A percentile compares a stretch with the other conserved stretches of the same genome.
Evolutionary conservation across 2,113 vertebrate genomes (phyloP).

Genomic region (Macrotis lagotis): DNA sequence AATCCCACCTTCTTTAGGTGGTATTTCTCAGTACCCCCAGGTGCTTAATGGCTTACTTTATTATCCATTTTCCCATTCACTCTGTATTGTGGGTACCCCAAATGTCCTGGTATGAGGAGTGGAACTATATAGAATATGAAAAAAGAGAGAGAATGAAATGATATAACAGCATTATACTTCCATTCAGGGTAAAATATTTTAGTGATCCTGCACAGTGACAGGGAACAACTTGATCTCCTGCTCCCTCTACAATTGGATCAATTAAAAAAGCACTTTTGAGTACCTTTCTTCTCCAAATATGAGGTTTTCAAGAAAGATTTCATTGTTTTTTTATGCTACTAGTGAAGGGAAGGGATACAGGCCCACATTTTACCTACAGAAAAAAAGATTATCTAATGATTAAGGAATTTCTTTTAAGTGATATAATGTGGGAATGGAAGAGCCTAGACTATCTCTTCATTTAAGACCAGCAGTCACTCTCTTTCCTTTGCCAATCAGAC

Average conservation of each 20-base stretch:
- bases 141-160: background rate
- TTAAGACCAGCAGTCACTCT: background rate
- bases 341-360: background rate
- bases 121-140: background rate
- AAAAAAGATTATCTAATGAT: background rate
- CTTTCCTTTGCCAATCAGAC: background rate
- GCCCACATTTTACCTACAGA: background rate
- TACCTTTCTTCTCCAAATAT: background rate
- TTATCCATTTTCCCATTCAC: background rate
- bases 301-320: background rate
- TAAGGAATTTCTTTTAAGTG: background rate
- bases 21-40: background rate
- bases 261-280: background rate
- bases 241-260: background rate
- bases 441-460: background rate
- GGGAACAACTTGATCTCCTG: background rate
- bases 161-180: background rate
- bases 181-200: background rate
- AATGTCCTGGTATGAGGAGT: background rate
- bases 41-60: background rate
- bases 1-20: background rate
- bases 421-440: background rate
- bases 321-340: conserved; percentile 13
- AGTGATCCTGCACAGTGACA: background rate
- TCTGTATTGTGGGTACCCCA: background rate